Conservation (phyloP, 2,888 invertebrate species). For the Cryptus viduatorius region DNA sequence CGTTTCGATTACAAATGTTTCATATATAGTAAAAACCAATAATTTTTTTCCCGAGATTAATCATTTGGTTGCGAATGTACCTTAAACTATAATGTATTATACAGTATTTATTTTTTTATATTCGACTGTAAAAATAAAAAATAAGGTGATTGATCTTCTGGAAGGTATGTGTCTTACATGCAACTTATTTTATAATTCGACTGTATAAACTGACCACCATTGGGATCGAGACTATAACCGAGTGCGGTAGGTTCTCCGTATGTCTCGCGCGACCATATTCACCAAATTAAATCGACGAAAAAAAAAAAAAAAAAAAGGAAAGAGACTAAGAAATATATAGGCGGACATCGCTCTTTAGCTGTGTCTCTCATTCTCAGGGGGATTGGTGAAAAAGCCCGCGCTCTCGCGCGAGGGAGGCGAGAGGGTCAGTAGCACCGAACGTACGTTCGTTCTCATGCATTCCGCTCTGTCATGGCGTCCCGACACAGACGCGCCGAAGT, state of each 20-base stretch:
- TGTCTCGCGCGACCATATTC: conserved; percentile 22
- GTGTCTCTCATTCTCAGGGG: conserved; percentile 64
- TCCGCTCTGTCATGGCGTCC: conserved; percentile 83
- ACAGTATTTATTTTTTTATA: too few species aligned
- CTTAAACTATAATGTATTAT: too few species aligned
- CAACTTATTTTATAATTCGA: background rate
- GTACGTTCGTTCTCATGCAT: conserved; percentile 82
- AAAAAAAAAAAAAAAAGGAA: conserved; percentile 29
- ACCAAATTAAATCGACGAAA: conserved; percentile 39
- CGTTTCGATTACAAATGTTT: background rate
- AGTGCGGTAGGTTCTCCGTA: conserved; percentile 57
- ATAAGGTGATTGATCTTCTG: too few species aligned
- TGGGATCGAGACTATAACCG: conserved; percentile 41
- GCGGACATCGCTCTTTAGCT: conserved; percentile 53
- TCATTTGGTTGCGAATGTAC: too few species aligned
- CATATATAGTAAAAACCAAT: too few species aligned
- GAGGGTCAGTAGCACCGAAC: conserved; percentile 82
- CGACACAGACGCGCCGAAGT: conserved; percentile 75
- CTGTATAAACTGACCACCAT: background rate
- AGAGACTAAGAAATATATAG: conserved; percentile 24
- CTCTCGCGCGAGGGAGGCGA: conserved; percentile 67
- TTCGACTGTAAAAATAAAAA: too few species aligned
- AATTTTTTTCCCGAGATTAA: too few species aligned
- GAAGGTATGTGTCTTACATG: too few species aligned
- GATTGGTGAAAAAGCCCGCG: conserved; percentile 61